Base-by-base conservation (phyloP, 2,113 vertebrate genomes). In the Passer domesticus region DNA sequence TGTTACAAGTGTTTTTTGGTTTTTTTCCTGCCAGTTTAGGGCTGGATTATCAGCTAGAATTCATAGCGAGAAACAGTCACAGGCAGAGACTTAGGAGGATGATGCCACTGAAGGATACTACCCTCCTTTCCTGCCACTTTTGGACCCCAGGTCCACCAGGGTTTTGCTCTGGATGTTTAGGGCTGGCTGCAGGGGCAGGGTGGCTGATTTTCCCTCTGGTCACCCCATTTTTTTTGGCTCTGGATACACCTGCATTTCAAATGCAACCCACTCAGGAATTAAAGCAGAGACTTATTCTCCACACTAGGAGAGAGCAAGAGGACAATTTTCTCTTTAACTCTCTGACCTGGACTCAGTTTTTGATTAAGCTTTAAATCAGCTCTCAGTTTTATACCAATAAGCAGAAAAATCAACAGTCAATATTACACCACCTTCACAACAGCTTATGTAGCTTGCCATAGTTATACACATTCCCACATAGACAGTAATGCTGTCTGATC, bases 181-280 rank as follows among this genome's bases (percentile, higher is more conserved):
- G 0, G 1, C 21, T 23, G 53, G 25, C 23, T 75, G 27, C 24
- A 62, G 59, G 24, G 35, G 2, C n/a, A 58, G 41, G 7, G 8
- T 87, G 23, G 14, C 6, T 76, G 3, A 27, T 55, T 18, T 8
- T 17, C 35, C 68, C 81, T 50, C 44, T 52, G 60, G 16, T 41
- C 35, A 72, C 39, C 1, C 8, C 2, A 0, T 64, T 37, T 52
- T 55, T 0, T 0, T 3, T 80, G 44, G 14, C 21, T 82, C 17
- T 28, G 25, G 60, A 44, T 14, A 9, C 33, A 30, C 7, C 12
- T 52, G 13, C 20, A 23, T 2, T 62, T 37, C 20, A 79, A 68
- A 68, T 53, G 12, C 27, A 27, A 12, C 9, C 11, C 21, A 49
- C 9, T 6, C 14, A 46, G 31, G 23, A 8, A 23, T 58, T 68